Percentiles rank a stretch among this genome's conserved stretches.
These are phyloP conservation scores for Drosophila prosaltans DNA, from an alignment of 1,140 invertebrate genomes.

Conservation along the genomic window DNA sequence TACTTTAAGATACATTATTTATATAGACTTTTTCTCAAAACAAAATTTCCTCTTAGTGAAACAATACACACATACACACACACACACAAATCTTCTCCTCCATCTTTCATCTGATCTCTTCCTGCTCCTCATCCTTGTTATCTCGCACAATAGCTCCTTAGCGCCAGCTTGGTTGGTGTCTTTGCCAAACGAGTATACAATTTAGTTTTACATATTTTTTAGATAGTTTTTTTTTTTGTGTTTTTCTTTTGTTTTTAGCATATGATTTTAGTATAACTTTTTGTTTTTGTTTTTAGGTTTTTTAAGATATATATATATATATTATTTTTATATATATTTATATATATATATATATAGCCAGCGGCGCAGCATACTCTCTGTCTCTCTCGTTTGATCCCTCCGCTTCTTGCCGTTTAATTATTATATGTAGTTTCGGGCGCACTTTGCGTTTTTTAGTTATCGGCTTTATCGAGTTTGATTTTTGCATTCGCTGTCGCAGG, in stretches of 20 bases:
- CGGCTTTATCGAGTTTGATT: constrained; percentile 63
- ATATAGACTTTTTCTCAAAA: constrained; percentile 55
- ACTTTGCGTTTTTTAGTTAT: constrained; percentile 67
- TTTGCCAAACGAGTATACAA: constrained; percentile 78
- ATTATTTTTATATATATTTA: not conserved
- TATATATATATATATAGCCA: constrained; percentile 4
- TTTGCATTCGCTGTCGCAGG: constrained; percentile 78
- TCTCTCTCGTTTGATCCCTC: constrained; percentile 39
- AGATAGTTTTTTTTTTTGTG: constrained; percentile 65
- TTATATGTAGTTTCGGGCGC: constrained; percentile 57
- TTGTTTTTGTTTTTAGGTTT: constrained; percentile 16
- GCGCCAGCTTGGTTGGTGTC: constrained; percentile 63
- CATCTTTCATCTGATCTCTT: constrained; percentile 21
- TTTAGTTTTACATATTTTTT: constrained; percentile 63
- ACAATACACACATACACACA: constrained; percentile 42
- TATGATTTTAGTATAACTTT: constrained; percentile 49
- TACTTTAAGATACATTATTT: constrained; percentile 44
- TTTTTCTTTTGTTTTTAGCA: constrained; percentile 44
- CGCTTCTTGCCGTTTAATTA: constrained; percentile 38
- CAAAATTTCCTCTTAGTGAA: constrained; percentile 32
- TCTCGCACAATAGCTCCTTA: constrained; percentile 41
- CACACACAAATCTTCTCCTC: constrained; percentile 16
- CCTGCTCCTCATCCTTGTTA: constrained; percentile 37
- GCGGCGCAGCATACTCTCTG: constrained; percentile 10
- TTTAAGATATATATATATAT: constrained; percentile 21